A percentile compares a stretch with the other conserved stretches of the same genome.
These are phyloP conservation scores for Lophura nycthemera DNA, from an alignment of 2,113 vertebrate species.

Conservation along the genomic window DNA sequence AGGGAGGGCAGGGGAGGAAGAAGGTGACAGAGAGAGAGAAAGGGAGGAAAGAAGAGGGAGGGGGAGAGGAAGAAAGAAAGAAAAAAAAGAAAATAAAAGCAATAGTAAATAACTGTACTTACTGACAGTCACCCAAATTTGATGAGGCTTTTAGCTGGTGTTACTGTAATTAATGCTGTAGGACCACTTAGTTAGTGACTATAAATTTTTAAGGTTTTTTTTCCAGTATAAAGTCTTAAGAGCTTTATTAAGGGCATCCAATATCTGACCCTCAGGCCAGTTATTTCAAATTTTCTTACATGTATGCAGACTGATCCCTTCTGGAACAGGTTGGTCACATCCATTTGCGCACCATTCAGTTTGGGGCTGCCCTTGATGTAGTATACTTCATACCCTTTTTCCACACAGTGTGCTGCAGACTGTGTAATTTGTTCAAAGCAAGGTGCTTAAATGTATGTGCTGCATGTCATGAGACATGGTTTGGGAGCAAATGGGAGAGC, in stretches of 20 bases:
- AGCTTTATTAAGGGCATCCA: neutral
- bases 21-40: no score
- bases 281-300: neutral
- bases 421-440: neutral
- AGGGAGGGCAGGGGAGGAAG: no score
- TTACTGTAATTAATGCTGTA: neutral
- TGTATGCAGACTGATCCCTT: neutral
- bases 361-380: neutral
- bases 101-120: neutral
- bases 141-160: neutral
- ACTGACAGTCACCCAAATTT: neutral
- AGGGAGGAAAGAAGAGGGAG: no score
- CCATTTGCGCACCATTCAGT: neutral
- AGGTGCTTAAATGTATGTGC: neutral
- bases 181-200: neutral
- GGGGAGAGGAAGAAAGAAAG: neutral
- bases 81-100: neutral
- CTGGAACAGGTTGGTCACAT: neutral
- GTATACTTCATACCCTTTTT: neutral
- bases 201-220: neutral
- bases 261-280: neutral
- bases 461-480: accelerated
- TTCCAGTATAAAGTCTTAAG: neutral
- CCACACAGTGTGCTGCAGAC: neutral
- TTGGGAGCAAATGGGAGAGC: neutral